phyloP scores from a whole-genome alignment of 1,140 invertebrate species.

The Pygmarrhopalites habei region DNA sequence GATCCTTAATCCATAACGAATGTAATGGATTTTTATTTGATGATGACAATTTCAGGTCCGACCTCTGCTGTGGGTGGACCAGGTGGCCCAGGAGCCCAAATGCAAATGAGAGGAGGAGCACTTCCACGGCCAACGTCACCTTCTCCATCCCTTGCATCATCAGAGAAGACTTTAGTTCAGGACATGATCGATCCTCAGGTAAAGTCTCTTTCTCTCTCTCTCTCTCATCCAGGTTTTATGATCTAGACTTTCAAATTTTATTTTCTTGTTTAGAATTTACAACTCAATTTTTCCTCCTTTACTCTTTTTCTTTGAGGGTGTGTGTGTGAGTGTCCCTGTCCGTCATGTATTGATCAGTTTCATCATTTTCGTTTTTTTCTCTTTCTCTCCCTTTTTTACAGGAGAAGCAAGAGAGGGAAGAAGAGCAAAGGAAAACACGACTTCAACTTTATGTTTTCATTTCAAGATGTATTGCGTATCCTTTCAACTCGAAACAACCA shows the following conservation, averaged over 20 bases:
- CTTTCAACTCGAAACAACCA: constrained; percentile 98
- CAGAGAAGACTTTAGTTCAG: constrained; percentile 57
- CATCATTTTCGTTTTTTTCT: neutral
- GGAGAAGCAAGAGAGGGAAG: constrained; percentile 79
- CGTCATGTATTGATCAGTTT: neutral
- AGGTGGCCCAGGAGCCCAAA: constrained; percentile 41
- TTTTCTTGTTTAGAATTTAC: neutral
- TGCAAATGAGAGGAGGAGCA: constrained; percentile 49
- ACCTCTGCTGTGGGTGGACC: constrained; percentile 9
- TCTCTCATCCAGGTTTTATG: neutral
- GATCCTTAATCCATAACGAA: neutral
- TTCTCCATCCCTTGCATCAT: constrained; percentile 70
- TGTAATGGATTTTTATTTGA: neutral
- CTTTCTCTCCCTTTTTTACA: too few relatives aligned
- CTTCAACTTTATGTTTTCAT: constrained; percentile 98
- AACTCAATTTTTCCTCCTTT: neutral
- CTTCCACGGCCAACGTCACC: constrained; percentile 70
- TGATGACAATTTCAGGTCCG: neutral
- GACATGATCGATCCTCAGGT: constrained; percentile 40
- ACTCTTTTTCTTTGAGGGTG: neutral
- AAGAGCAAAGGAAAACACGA: constrained; percentile 83
- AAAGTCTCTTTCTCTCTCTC: neutral
- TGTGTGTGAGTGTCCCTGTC: neutral
- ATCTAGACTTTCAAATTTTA: neutral
- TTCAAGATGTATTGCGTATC: constrained; percentile 94